A percentile compares a stretch with the other conserved stretches of the same genome.
Evolutionary conservation across 2,113 vertebrate genomes (phyloP).

Genomic region (Lota lota): DNA sequence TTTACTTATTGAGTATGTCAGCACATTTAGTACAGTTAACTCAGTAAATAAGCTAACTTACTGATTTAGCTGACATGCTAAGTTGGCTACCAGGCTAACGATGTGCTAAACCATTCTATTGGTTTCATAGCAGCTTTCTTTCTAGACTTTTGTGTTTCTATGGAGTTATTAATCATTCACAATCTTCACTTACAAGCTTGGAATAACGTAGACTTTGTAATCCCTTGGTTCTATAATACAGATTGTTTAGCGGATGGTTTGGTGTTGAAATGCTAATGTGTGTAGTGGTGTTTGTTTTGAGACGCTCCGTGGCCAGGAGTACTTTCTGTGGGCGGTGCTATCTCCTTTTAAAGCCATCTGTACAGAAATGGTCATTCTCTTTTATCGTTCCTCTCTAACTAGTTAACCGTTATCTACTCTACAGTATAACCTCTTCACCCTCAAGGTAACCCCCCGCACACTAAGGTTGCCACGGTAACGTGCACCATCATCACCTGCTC

Average conservation of each 20-base stretch:
- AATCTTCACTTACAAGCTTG: conserved; percentile 52
- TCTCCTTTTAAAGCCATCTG: conserved; percentile 68
- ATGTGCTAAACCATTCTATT: no score
- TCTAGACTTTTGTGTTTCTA: conserved; percentile 43
- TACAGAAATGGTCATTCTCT: conserved; percentile 54
- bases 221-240: conserved; percentile 39
- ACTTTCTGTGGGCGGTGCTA: conserved; percentile 71
- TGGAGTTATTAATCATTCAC: conserved; percentile 46
- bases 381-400: conserved; percentile 4
- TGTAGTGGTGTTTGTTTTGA: conserved; percentile 41
- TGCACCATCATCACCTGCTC: no score
- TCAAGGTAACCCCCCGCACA: no score
- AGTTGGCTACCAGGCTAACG: no score
- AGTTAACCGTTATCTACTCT: no score
- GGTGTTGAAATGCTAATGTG: conserved; percentile 23
- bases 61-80: no score
- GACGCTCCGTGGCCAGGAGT: conserved; percentile 15
- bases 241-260: conserved; percentile 20
- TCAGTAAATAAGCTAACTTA: no score
- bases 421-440: no score
- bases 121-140: no score
- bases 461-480: no score
- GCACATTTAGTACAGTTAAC: no score
- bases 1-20: no score
- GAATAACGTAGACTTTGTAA: conserved; percentile 56